Evolutionary conservation across 2,797 vertebrate genomes (phyloP).

Genomic region (Lepilemur septentrionalis): DNA sequence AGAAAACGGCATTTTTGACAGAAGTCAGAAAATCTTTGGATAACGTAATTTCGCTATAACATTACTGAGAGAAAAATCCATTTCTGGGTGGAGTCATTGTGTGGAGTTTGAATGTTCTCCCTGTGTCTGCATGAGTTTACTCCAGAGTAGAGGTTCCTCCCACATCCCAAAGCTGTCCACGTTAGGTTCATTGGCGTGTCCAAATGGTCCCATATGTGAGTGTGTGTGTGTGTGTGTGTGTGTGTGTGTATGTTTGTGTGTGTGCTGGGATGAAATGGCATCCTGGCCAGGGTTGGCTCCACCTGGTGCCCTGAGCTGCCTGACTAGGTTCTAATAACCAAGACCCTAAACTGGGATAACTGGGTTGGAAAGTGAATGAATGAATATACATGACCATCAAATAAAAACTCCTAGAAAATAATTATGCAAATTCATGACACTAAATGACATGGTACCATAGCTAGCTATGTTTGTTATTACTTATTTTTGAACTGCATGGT

Average conservation of each 20-base stretch:
- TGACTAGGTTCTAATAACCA: neutral
- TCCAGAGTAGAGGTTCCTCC: neutral
- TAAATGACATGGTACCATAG: neutral
- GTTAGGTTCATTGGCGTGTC: neutral
- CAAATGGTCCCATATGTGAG: neutral
- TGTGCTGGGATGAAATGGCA: neutral
- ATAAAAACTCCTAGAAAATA: neutral
- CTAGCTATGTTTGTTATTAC: neutral
- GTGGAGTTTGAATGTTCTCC: neutral
- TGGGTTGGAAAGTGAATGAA: neutral
- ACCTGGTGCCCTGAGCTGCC: neutral
- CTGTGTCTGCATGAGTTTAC: neutral
- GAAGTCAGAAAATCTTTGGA: neutral
- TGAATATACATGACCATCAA: neutral
- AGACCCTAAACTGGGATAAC: neutral
- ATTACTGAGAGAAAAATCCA: neutral
- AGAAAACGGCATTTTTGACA: neutral
- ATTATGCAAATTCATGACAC: neutral
- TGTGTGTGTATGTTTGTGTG: neutral
- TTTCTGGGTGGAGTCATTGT: neutral
- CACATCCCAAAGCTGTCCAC: neutral
- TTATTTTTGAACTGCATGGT: neutral
- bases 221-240: neutral
- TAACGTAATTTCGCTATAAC: neutral
- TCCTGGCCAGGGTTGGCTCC: neutral